Evolutionary conservation across 2,888 invertebrate species (phyloP).

Genomic region (Gryllus longicercus): DNA sequence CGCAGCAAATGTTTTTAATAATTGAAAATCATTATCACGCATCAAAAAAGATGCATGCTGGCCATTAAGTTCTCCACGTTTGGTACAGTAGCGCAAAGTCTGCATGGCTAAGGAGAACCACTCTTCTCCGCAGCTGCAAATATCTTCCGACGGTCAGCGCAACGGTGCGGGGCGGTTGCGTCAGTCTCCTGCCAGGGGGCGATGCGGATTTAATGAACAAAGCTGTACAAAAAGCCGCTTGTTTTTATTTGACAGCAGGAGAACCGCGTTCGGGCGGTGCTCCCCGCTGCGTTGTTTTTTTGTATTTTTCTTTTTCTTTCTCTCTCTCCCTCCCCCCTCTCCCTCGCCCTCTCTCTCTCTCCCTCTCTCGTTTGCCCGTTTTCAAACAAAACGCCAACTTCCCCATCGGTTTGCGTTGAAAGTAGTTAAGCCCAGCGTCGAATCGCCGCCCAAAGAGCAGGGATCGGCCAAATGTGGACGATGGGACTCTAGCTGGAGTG

Average conservation of each 20-base stretch:
- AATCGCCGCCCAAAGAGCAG: neutral
- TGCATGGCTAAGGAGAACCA: too few species aligned
- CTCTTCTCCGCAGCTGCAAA: neutral
- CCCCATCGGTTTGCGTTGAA: neutral
- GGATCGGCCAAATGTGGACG: too few species aligned
- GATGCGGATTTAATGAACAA: constrained; percentile 3
- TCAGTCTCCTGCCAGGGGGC: neutral
- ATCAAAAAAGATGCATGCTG: too few species aligned
- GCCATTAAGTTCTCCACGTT: too few species aligned
- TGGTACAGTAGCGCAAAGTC: too few species aligned
- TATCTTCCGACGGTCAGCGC: neutral
- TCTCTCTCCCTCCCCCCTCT: neutral
- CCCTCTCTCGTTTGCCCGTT: neutral
- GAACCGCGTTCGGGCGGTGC: neutral
- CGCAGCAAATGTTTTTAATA: too few species aligned
- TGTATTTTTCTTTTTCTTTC: neutral
- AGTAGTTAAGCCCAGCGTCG: neutral
- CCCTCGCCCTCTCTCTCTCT: neutral
- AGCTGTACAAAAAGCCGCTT: neutral
- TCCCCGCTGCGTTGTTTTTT: neutral
- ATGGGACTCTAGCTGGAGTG: too few species aligned
- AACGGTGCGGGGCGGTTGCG: neutral
- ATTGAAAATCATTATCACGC: too few species aligned
- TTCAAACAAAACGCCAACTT: neutral
- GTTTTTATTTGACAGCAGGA: neutral